Conservation (phyloP, 2,888 invertebrate genomes). For the Cephus runcator region DNA sequence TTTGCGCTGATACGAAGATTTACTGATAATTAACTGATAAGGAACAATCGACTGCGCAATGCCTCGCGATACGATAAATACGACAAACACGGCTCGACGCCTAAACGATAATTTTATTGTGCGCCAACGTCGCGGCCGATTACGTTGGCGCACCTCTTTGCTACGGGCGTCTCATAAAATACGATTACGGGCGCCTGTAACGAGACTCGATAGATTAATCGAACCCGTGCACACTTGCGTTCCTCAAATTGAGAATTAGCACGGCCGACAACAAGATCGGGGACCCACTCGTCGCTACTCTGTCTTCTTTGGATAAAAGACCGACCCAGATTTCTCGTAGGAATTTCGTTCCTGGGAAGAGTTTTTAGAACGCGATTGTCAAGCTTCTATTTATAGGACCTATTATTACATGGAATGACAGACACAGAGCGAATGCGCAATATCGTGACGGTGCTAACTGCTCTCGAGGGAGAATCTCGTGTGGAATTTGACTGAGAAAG, state of each 20-base stretch:
- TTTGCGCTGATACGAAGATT: conserved; percentile 62
- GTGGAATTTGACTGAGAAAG: neutral
- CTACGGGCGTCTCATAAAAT: conserved; percentile 1
- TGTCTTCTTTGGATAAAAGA: neutral
- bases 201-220: conserved; percentile 6
- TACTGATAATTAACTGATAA: conserved; percentile 62
- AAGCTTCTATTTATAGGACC: neutral
- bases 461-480: neutral
- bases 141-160: conserved; percentile 5
- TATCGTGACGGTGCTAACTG: neutral
- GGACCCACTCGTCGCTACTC: neutral
- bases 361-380: conserved; percentile 1
- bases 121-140: conserved; percentile 7
- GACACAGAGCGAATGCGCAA: neutral
- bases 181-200: neutral
- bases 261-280: neutral
- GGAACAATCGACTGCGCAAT: conserved; percentile 54
- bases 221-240: neutral
- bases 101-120: conserved; percentile 30
- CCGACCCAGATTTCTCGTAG: neutral
- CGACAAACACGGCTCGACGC: conserved; percentile 30
- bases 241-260: neutral
- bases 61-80: conserved; percentile 35
- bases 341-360: neutral
- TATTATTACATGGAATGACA: neutral